Evolutionary conservation across 1,140 invertebrate species (phyloP), one percentile per base, ranked within the genome.

Genomic region (Apis laboriosa): DNA sequence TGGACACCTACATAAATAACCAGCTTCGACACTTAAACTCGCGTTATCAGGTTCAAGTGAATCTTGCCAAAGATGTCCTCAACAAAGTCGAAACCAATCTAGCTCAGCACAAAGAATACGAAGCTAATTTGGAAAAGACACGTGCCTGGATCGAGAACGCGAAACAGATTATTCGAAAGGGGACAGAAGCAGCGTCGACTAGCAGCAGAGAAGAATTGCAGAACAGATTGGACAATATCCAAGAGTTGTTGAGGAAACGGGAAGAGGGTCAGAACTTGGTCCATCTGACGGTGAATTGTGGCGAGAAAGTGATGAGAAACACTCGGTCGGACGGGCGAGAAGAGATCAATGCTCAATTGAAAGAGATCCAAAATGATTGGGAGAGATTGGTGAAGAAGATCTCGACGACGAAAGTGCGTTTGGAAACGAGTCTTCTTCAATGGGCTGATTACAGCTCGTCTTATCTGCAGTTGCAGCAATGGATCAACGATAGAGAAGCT

Each of bases 391-490:
- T 98, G 0, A 98, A 97, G 92, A 98, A 98, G 92, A 97, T 99
- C 94, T 98, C 97, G 9, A 98, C 97, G 19, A 97, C 97, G 1
- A 99, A 99, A 94, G 98, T 99, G 28, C 97, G 98, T 88, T 92
- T 99, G 28, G 98, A 99, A 93, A 98, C 98, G 0, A 97, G 97
- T 90, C 94, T 99, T 13, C 93, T 99, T 2, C 98, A 98, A 95
- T 99, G 98, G 98, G 97, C 98, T n/a, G 98, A 99, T 92, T 99
- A 98, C 91, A 98, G 97, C 91, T 98, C 97, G 34, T 98, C 97
- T 24, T 98, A 98, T 88, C 96, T 97, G 19, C 98, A 99, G 90
- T 93, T 99, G 9, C 97, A 98, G 91, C 97, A 98, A 95, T 99
- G 98, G 98, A 97, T 99, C n/a, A 97, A 96, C 60, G 98, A 99